A percentile compares a stretch with the other conserved stretches of the same genome.
Evolutionary conservation across 2,113 vertebrate genomes (phyloP).

Genomic region (Pluvialis apricaria): DNA sequence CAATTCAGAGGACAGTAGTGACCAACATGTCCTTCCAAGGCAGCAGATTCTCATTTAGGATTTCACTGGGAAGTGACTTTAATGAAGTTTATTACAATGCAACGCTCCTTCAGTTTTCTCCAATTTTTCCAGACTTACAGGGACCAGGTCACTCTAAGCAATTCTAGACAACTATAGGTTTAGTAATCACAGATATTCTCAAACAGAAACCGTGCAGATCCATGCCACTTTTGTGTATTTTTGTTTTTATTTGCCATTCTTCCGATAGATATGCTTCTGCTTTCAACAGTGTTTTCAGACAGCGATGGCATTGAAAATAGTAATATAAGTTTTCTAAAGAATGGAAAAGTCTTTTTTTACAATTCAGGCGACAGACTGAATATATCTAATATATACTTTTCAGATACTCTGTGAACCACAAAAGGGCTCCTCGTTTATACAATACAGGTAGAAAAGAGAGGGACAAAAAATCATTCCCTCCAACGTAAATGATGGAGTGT

Average conservation of each 20-base stretch:
- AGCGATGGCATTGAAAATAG: neutral
- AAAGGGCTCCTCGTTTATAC: neutral
- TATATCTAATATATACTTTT: neutral
- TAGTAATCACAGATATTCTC: neutral
- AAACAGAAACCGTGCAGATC: neutral
- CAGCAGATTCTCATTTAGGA: neutral
- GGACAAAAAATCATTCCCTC: neutral
- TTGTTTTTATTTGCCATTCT: neutral
- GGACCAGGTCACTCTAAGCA: neutral
- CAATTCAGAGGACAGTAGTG: neutral
- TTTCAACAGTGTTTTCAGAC: neutral
- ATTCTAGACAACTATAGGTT: neutral
- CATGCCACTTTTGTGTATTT: neutral
- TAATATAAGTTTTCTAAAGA: neutral
- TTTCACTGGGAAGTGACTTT: neutral
- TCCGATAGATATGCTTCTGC: neutral
- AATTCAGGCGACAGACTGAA: neutral
- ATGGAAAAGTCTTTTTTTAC: neutral
- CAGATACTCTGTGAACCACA: neutral
- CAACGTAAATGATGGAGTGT: neutral
- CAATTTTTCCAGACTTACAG: neutral
- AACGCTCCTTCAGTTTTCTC: neutral
- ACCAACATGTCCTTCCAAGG: neutral
- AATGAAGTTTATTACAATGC: neutral
- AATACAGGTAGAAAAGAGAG: neutral